A percentile compares a stretch with the other conserved stretches of the same genome.
Evolutionary conservation across 2,113 vertebrate species (phyloP).

Genomic region (Menura novaehollandiae): DNA sequence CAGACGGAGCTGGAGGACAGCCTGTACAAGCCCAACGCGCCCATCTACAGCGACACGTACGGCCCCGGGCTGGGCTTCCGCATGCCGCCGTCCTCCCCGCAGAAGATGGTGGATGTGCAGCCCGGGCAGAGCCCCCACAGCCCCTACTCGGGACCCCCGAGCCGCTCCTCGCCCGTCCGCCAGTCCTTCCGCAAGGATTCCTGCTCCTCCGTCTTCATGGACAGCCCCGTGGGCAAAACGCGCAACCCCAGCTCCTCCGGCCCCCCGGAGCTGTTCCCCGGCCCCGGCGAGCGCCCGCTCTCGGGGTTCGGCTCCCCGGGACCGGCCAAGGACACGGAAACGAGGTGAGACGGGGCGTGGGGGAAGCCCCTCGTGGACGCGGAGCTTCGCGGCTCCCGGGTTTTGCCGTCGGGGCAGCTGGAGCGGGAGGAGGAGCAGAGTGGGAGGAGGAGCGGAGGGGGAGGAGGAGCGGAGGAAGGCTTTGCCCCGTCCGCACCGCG

Average conservation of each 20-base stretch:
- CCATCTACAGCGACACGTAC: slow-evolving; percentile 86
- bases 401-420: accelerated
- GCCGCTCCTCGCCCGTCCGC: slow-evolving; percentile 88
- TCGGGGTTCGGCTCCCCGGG: slow-evolving; percentile 82
- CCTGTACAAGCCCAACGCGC: slow-evolving; percentile 87
- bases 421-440: background rate
- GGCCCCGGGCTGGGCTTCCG: slow-evolving; percentile 86
- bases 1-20: slow-evolving; percentile 92
- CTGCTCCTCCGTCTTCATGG: slow-evolving; percentile 88
- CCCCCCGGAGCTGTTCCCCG: slow-evolving; percentile 79
- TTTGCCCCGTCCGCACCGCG: accelerated
- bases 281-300: slow-evolving; percentile 76
- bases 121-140: slow-evolving; percentile 79
- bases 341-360: slow-evolving; percentile 67
- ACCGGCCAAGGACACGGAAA: slow-evolving; percentile 84
- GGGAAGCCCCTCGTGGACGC: accelerated
- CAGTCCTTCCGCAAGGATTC: slow-evolving; percentile 96
- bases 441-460: background rate
- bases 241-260: slow-evolving; percentile 81
- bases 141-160: slow-evolving; percentile 89
- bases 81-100: slow-evolving; percentile 90
- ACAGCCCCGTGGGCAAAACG: slow-evolving; percentile 84
- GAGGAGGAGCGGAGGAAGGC: background rate
- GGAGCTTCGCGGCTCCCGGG: accelerated
- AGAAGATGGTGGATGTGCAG: slow-evolving; percentile 86